phyloP scores from a whole-genome alignment of 2,888 invertebrate genomes.

The Elegia similella region DNA sequence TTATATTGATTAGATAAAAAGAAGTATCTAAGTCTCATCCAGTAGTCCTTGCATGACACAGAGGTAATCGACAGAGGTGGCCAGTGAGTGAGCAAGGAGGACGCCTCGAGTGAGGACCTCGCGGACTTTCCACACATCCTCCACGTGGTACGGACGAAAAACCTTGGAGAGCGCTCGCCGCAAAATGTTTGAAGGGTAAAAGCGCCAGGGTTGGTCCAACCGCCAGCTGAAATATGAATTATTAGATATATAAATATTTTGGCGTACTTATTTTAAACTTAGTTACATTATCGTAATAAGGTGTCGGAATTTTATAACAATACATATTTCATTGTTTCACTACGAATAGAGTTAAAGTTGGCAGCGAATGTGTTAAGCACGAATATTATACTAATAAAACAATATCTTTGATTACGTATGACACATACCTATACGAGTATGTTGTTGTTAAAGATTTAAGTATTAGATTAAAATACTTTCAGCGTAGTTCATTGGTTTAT shows the following conservation, averaged over 20 bases:
- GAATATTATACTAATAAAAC: no score
- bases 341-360: no score
- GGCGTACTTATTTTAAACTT: background rate
- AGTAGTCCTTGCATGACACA: slow-evolving; percentile 74
- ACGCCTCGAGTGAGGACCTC: slow-evolving; percentile 70
- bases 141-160: slow-evolving; percentile 38
- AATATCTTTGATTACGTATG: no score
- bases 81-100: slow-evolving; percentile 67
- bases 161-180: slow-evolving; percentile 43
- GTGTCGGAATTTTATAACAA: no score
- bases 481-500: no score
- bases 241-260: background rate
- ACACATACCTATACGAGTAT: no score
- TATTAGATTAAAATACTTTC: no score
- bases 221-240: slow-evolving; percentile 50
- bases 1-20: background rate
- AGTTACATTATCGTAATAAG: no score
- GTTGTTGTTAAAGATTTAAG: no score
- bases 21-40: slow-evolving; percentile 48
- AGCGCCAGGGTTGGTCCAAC: slow-evolving; percentile 57
- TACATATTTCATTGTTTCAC: no score
- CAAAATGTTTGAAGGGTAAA: slow-evolving; percentile 53
- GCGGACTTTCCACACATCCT: slow-evolving; percentile 65
- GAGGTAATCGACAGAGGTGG: slow-evolving; percentile 73
- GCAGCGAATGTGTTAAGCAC: no score